Conservation (phyloP, 2,797 vertebrate genomes). For the Eulemur rubriventer region DNA sequence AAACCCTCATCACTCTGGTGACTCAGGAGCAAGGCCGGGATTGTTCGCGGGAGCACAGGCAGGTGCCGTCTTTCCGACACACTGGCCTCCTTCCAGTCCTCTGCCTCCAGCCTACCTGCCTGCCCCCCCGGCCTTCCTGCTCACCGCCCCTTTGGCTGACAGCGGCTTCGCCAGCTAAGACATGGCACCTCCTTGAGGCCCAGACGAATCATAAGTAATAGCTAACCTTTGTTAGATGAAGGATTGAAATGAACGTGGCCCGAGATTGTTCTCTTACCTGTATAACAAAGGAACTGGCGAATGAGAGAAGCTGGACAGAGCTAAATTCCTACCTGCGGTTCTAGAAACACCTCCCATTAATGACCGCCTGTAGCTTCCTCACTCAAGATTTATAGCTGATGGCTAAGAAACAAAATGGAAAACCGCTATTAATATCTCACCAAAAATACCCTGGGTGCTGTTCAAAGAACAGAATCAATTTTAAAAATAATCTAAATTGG, state of each 20-base stretch:
- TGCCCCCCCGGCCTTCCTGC: neutral
- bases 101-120: neutral
- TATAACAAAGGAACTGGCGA: fast-evolving
- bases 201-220: neutral
- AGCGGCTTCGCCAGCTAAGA: neutral
- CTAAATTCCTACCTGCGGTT: fast-evolving
- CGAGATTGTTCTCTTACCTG: neutral
- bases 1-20: no score
- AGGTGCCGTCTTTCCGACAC: fast-evolving
- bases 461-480: neutral
- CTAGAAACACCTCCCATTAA: neutral
- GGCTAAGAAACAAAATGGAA: neutral
- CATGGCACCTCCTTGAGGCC: neutral
- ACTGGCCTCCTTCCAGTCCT: neutral
- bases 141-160: neutral
- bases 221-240: no score
- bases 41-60: neutral
- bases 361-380: neutral
- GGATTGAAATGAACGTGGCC: neutral
- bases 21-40: neutral
- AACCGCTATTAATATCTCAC: neutral
- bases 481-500: neutral
- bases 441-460: neutral
- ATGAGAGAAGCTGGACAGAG: neutral
- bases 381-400: neutral